Conservation (phyloP, 2,113 vertebrate genomes). For the Coptodon bakossiorum region DNA sequence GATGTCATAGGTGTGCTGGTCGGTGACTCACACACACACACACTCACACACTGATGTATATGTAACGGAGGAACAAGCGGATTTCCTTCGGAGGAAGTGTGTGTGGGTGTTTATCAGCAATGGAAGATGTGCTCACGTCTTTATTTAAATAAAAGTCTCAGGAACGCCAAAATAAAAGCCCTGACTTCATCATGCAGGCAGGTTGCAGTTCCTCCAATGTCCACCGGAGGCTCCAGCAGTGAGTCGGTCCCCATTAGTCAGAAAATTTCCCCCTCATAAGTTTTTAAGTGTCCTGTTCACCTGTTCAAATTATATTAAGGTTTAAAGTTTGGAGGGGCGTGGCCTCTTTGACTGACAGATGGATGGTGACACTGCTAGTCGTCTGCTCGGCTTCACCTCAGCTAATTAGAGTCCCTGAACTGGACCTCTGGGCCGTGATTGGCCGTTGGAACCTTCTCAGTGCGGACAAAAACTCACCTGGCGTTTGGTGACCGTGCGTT, state of each 20-base stretch:
- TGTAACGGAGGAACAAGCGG: slow-evolving; percentile 9
- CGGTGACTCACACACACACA: background rate
- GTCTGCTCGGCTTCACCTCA: background rate
- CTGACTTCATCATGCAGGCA: background rate
- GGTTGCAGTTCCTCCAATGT: background rate
- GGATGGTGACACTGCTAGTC: background rate
- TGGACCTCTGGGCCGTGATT: background rate
- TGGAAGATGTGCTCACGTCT: background rate
- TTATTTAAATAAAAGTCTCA: background rate
- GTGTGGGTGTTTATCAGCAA: background rate
- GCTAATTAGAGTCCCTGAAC: background rate
- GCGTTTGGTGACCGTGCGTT: fast-evolving
- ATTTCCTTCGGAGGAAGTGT: slow-evolving; percentile 29
- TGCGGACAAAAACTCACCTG: background rate
- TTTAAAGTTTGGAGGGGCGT: background rate
- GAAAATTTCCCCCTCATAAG: fast-evolving
- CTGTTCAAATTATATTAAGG: background rate
- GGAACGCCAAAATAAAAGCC: background rate
- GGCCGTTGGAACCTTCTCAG: background rate
- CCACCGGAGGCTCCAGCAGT: background rate
- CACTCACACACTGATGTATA: background rate
- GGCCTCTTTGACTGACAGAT: background rate
- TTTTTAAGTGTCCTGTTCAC: background rate
- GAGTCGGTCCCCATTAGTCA: background rate
- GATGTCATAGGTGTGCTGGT: background rate